These are phyloP conservation scores for Nipponacmea schrenckii DNA, from an alignment of 2,888 invertebrate species.

Conservation along the genomic window DNA sequence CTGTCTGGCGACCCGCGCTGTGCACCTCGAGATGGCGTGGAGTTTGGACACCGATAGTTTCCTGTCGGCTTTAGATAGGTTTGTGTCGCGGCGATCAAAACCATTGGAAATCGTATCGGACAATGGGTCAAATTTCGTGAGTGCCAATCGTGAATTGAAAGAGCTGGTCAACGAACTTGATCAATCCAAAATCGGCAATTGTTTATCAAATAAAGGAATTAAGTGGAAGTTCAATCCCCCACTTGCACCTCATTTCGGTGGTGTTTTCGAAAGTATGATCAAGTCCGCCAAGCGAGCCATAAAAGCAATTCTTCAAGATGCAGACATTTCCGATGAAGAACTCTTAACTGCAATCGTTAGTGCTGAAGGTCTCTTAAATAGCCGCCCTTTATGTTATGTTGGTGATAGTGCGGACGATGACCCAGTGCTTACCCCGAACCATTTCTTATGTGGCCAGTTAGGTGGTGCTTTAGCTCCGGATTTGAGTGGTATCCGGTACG, in stretches of 20 bases:
- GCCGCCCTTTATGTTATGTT: background rate
- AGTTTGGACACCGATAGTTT: conserved; percentile 16
- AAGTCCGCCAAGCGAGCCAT: conserved; percentile 35
- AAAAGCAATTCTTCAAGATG: conserved; percentile 25
- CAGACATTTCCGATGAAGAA: conserved; percentile 37
- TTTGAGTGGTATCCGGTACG: background rate
- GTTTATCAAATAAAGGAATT: conserved; percentile 18
- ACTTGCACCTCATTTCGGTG: conserved; percentile 34
- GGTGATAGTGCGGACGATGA: conserved; percentile 1
- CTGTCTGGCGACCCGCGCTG: conserved; percentile 22
- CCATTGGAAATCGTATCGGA: conserved; percentile 18
- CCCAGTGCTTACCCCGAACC: background rate
- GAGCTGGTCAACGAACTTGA: conserved; percentile 19
- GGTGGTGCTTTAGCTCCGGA: background rate
- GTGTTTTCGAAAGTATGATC: conserved; percentile 34
- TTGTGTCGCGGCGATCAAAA: background rate
- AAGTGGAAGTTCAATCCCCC: conserved; percentile 36
- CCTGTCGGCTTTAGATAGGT: conserved; percentile 13
- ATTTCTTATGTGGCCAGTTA: background rate
- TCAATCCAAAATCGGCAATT: conserved; percentile 16
- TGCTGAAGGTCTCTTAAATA: background rate
- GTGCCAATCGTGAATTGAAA: conserved; percentile 15
- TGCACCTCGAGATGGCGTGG: conserved; percentile 13
- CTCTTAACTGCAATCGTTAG: conserved; percentile 23
- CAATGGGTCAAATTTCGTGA: conserved; percentile 14